Conservation (phyloP, 2,888 invertebrate genomes). For the Diaphora mendica region DNA sequence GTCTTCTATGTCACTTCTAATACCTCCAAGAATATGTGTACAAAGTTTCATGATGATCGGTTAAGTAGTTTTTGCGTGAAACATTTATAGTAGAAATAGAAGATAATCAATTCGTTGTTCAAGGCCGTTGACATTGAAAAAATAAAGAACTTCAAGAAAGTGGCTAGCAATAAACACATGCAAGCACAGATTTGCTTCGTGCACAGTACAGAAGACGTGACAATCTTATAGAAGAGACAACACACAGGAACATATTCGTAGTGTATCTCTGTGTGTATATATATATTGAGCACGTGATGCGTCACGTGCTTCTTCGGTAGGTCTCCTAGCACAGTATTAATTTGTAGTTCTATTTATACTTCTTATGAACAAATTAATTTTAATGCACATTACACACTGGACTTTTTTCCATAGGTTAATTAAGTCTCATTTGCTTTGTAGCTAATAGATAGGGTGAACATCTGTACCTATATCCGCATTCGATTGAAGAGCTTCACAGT, state of each 20-base stretch:
- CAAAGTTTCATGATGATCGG: too few relatives aligned
- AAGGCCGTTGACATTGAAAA: too few relatives aligned
- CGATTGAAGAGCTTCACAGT: not conserved
- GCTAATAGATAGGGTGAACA: not conserved
- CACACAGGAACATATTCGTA: not conserved
- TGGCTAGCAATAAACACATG: slow-evolving; percentile 20
- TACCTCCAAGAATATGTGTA: too few relatives aligned
- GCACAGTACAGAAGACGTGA: slow-evolving; percentile 20
- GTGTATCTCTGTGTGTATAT: slow-evolving; percentile 17
- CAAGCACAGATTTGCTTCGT: too few relatives aligned
- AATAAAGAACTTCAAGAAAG: not conserved
- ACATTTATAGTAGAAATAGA: too few relatives aligned
- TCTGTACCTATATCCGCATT: not conserved
- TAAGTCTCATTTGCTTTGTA: not conserved
- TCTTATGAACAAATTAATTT: not conserved
- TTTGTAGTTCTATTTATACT: slow-evolving; percentile 24
- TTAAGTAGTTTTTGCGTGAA: too few relatives aligned
- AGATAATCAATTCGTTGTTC: too few relatives aligned
- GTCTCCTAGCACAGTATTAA: slow-evolving; percentile 34
- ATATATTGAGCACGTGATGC: slow-evolving; percentile 30
- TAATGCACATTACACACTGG: not conserved
- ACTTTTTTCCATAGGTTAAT: not conserved
- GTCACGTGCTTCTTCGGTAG: slow-evolving; percentile 30
- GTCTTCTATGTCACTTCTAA: too few relatives aligned
- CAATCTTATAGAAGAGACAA: slow-evolving; percentile 21